Evolutionary conservation across 2,888 invertebrate species (phyloP).

Genomic region (Drosophila lutescens): DNA sequence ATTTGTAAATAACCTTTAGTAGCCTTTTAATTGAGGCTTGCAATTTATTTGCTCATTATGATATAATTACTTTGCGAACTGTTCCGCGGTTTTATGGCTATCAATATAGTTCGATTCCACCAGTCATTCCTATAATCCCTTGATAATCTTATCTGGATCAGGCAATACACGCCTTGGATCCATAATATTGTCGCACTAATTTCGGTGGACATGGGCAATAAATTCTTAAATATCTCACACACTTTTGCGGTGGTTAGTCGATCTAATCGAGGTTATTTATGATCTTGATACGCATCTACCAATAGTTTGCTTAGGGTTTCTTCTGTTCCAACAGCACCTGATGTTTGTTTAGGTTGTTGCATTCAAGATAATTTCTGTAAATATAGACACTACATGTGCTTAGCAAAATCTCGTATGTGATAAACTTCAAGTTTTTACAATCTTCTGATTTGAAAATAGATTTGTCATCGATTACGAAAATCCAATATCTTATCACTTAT

Average conservation of each 20-base stretch:
- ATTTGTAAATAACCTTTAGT: constrained; percentile 29
- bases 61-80: constrained; percentile 20
- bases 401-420: background rate
- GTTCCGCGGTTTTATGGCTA: constrained; percentile 24
- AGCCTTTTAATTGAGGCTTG: constrained; percentile 24
- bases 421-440: background rate
- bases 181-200: constrained; percentile 30
- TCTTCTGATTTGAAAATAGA: background rate
- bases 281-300: constrained; percentile 13
- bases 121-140: constrained; percentile 27
- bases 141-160: constrained; percentile 49
- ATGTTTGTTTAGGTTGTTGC: constrained; percentile 2
- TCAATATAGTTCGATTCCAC: constrained; percentile 20
- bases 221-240: constrained; percentile 31
- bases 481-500: constrained; percentile 12
- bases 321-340: too few species aligned
- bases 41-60: constrained; percentile 12
- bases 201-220: constrained; percentile 18
- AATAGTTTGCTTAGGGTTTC: background rate
- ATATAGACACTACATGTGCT: background rate
- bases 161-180: constrained; percentile 19
- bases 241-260: constrained; percentile 4
- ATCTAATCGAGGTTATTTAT: constrained; percentile 41
- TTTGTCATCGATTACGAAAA: constrained; percentile 5
- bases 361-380: background rate